These are phyloP conservation scores for Hemicentrotus pulcherrimus DNA, from an alignment of 35 echinoderm and acorn worm genomes.

Conservation along the genomic window DNA sequence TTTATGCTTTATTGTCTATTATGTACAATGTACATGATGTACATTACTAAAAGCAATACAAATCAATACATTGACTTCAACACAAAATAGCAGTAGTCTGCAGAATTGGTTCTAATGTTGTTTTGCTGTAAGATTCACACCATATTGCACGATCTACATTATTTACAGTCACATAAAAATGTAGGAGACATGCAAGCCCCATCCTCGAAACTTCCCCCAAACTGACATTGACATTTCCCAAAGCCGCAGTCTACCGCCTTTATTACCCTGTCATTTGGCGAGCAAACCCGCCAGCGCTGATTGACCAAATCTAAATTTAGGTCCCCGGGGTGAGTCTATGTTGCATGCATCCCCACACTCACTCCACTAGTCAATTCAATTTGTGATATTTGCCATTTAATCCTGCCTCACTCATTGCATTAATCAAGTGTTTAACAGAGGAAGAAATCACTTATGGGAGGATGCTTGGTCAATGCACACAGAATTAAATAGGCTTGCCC, in stretches of 20 bases:
- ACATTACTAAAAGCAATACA: no score
- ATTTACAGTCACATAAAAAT: neutral
- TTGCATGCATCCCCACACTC: neutral
- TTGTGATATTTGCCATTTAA: constrained; percentile 4
- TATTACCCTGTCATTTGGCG: neutral
- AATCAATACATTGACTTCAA: no score
- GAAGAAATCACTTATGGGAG: constrained; percentile 4
- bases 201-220: neutral
- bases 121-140: neutral
- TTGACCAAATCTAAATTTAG: constrained; percentile 12
- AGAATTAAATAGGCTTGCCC: no score
- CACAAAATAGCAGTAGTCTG: no score
- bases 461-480: no score
- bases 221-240: neutral
- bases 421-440: neutral
- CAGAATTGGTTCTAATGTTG: no score
- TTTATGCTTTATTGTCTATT: no score
- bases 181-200: neutral
- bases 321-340: neutral
- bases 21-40: no score
- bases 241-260: neutral
- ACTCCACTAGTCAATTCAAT: neutral
- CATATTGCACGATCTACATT: neutral
- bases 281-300: neutral
- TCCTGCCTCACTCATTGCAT: neutral